A percentile compares a stretch with the other conserved stretches of the same genome.
Evolutionary conservation across 1,140 invertebrate species (phyloP).

Genomic region (Stegodyphus mimosarum): DNA sequence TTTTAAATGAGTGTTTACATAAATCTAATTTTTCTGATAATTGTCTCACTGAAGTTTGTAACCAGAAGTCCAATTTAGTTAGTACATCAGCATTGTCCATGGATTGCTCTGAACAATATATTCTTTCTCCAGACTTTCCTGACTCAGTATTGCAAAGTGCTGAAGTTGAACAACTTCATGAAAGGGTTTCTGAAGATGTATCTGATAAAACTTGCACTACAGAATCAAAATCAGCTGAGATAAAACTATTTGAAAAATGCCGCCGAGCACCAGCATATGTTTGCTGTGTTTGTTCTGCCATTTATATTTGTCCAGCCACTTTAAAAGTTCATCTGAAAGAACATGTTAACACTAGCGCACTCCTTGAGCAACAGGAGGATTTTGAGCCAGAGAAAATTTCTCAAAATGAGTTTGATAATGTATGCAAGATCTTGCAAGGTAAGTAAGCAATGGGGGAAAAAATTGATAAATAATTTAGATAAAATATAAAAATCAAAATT

Average conservation of each 20-base stretch:
- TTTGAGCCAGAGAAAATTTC: background rate
- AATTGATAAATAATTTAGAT: too few species aligned
- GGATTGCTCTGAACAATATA: too few species aligned
- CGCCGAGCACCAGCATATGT: constrained; percentile 63
- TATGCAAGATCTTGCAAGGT: constrained; percentile 35
- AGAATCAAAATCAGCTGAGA: constrained; percentile 32
- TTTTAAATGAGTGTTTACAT: constrained; percentile 32
- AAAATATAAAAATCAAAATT: too few species aligned
- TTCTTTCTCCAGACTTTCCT: too few species aligned
- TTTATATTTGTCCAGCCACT: constrained; percentile 65
- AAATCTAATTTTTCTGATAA: constrained; percentile 15
- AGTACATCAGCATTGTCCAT: too few species aligned
- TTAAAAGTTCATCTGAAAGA: constrained; percentile 67
- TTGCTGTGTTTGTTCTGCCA: constrained; percentile 62
- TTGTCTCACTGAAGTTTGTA: background rate
- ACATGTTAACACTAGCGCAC: constrained; percentile 16
- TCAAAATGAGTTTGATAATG: constrained; percentile 6
- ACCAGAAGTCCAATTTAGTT: background rate
- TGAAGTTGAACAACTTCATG: background rate
- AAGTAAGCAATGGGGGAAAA: background rate
- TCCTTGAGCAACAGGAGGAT: background rate
- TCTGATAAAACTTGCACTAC: background rate
- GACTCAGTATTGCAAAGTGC: too few species aligned
- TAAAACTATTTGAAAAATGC: constrained; percentile 61
- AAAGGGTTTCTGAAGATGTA: background rate